Evolutionary conservation across 1,140 invertebrate species (phyloP).

Genomic region (Solenopsis invicta): DNA sequence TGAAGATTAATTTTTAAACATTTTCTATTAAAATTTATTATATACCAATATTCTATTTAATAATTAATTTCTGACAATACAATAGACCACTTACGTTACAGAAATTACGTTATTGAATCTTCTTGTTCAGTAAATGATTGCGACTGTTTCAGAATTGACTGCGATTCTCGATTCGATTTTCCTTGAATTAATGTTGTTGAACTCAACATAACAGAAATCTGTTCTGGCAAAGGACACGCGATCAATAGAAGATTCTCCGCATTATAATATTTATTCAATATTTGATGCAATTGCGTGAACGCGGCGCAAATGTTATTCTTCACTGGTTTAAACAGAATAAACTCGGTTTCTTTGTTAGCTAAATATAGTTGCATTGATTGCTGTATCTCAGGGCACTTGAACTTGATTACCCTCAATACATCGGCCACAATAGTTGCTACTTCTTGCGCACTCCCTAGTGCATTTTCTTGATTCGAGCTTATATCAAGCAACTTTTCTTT

Average conservation of each 20-base stretch:
- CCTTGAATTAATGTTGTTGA: constrained; percentile 89
- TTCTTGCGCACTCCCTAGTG: constrained; percentile 86
- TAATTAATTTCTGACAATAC: neutral
- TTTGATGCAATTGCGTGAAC: constrained; percentile 94
- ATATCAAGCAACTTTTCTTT: constrained; percentile 88
- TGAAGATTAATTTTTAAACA: constrained; percentile 5
- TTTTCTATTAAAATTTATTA: neutral
- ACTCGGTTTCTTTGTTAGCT: constrained; percentile 98
- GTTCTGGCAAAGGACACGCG: constrained; percentile 95
- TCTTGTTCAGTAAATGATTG: constrained; percentile 68
- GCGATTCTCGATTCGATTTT: constrained; percentile 74
- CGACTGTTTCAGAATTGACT: constrained; percentile 31
- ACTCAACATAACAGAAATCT: constrained; percentile 95
- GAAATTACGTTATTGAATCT: neutral
- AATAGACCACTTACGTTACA: neutral
- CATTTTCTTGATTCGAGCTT: constrained; percentile 87
- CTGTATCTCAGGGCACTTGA: constrained; percentile 93
- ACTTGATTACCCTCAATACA: constrained; percentile 91
- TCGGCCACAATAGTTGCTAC: constrained; percentile 87
- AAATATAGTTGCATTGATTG: constrained; percentile 97
- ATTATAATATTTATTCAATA: constrained; percentile 92
- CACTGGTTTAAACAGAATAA: constrained; percentile 97
- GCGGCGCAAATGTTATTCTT: constrained; percentile 96
- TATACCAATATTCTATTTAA: neutral
- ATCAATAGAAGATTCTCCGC: constrained; percentile 94